phyloP scores from a whole-genome alignment of 2,888 invertebrate species.

The Lithosia quadra region DNA sequence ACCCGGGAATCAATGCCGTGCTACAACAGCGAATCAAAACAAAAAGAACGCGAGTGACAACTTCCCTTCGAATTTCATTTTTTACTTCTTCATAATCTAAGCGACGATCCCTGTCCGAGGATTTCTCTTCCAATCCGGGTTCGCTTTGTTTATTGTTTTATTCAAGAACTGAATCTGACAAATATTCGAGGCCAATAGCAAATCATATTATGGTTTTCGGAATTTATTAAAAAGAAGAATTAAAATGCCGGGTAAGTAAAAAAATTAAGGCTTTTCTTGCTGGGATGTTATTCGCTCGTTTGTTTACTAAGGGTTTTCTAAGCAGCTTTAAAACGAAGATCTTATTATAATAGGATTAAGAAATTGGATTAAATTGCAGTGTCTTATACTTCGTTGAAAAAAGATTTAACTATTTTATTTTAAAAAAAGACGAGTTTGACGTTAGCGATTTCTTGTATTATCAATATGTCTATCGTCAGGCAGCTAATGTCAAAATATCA shows the following conservation, averaged over 20 bases:
- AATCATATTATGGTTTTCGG: neutral
- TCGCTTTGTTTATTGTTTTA: no score
- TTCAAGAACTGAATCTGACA: no score
- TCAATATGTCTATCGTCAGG: no score
- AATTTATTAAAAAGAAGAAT: neutral
- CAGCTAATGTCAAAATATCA: neutral
- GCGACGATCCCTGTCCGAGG: no score
- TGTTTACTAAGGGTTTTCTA: neutral
- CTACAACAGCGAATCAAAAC: neutral
- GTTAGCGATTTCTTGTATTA: no score
- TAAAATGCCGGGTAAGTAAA: neutral
- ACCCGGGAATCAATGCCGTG: no score
- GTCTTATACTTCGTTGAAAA: neutral
- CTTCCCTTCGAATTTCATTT: no score
- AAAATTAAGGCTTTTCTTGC: neutral
- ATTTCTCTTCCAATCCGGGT: no score
- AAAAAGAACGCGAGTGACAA: no score
- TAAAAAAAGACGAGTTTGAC: no score
- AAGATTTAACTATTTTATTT: neutral
- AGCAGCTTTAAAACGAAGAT: neutral
- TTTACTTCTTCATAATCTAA: neutral
- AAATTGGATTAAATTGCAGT: constrained; percentile 4
- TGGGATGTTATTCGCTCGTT: neutral
- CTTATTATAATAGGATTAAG: neutral
- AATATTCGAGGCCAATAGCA: neutral